Evolutionary conservation across 2,797 vertebrate genomes (phyloP).

Genomic region (Remorina albescens): DNA sequence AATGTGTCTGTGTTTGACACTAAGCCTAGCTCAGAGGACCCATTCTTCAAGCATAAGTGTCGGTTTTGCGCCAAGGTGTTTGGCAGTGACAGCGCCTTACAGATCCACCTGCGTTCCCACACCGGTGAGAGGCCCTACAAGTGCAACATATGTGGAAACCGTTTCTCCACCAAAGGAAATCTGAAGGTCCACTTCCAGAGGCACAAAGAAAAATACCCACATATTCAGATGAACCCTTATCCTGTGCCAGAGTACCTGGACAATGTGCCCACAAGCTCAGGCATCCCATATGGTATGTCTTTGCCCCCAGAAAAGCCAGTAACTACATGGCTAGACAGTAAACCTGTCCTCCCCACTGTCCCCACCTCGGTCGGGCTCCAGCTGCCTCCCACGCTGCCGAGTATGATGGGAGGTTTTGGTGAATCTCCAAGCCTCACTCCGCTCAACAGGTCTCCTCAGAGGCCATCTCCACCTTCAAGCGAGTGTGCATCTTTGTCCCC

Average conservation of each 20-base stretch:
- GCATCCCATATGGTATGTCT: constrained; percentile 99
- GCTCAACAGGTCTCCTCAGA: constrained; percentile 94
- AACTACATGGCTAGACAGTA: constrained; percentile 98
- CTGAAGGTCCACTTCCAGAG: constrained; percentile 99
- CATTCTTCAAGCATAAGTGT: constrained; percentile 99
- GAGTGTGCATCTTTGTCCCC: constrained; percentile 97
- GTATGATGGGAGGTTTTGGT: constrained; percentile 87
- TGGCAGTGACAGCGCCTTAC: constrained; percentile 98
- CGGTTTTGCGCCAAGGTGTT: constrained; percentile 99
- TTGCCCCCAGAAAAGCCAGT: constrained; percentile 98
- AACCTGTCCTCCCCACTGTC: constrained; percentile 92
- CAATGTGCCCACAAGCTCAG: constrained; percentile 98
- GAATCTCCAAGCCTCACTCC: constrained; percentile 95
- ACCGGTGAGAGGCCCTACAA: constrained; percentile 99
- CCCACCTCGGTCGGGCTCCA: constrained; percentile 93
- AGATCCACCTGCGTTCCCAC: constrained; percentile 99
- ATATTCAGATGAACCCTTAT: constrained; percentile 99
- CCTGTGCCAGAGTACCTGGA: constrained; percentile 99
- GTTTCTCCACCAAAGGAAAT: constrained; percentile 99
- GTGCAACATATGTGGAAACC: constrained; percentile 99
- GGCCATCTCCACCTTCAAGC: constrained; percentile 94
- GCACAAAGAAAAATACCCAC: constrained; percentile 99
- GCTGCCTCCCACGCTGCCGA: constrained; percentile 91
- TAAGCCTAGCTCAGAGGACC: constrained; percentile 96
- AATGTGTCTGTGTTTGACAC: constrained; percentile 99